Conservation (phyloP, 2,113 vertebrate species). For the Herpetotheres cachinnans region DNA sequence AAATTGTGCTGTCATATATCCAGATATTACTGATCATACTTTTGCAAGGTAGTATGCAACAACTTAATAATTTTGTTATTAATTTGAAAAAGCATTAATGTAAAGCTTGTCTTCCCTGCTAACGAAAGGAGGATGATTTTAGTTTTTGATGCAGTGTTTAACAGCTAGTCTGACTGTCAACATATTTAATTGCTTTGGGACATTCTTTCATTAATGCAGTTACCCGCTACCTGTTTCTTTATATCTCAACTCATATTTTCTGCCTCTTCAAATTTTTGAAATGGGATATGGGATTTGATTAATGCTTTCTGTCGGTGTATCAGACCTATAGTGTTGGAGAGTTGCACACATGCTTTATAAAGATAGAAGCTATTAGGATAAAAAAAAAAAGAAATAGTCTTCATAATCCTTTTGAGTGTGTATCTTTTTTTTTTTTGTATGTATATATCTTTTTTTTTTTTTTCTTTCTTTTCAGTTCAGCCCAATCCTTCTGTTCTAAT, state of each 20-base stretch:
- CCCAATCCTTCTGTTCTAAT: conserved; percentile 93
- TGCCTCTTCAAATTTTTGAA: background rate
- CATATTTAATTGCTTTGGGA: background rate
- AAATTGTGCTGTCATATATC: background rate
- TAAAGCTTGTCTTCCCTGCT: background rate
- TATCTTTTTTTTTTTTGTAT: background rate
- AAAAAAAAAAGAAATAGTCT: background rate
- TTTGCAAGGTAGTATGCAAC: background rate
- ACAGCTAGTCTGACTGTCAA: background rate
- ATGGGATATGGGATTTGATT: background rate
- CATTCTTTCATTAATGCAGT: background rate
- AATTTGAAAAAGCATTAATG: background rate
- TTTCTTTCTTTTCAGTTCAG: conserved; percentile 81
- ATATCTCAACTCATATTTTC: background rate
- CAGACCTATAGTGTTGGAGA: background rate
- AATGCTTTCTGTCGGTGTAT: background rate
- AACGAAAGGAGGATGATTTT: background rate
- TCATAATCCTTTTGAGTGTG: background rate
- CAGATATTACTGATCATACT: background rate
- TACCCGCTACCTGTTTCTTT: background rate
- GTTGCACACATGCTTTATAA: background rate
- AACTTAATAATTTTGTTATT: background rate
- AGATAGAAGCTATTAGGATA: background rate
- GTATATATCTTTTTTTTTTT: background rate
- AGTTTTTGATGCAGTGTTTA: background rate